Evolutionary conservation across 2,113 vertebrate species (phyloP).

Genomic region (Synchiropus splendidus): DNA sequence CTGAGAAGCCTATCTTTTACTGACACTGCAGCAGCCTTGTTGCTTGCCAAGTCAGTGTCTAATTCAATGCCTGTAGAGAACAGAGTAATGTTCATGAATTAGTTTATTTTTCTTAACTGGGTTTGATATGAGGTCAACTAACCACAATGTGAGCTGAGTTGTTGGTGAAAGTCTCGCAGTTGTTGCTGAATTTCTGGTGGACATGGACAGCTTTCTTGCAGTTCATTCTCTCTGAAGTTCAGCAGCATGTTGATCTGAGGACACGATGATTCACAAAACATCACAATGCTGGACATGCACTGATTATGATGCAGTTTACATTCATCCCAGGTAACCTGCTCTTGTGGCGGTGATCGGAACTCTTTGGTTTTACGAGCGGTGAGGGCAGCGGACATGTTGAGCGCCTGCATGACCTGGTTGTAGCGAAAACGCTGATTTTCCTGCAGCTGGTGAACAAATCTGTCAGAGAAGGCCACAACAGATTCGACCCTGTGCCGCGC

Average conservation of each 20-base stretch:
- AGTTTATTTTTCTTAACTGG: too few relatives aligned
- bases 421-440: slow-evolving; percentile 90
- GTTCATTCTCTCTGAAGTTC: slow-evolving; percentile 80
- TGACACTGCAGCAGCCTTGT: slow-evolving; percentile 68
- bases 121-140: slow-evolving; percentile 4
- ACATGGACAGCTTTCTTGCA: slow-evolving; percentile 77
- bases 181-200: slow-evolving; percentile 77
- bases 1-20: slow-evolving; percentile 72
- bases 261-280: neutral
- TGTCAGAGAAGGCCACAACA: slow-evolving; percentile 83
- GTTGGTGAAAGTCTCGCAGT: slow-evolving; percentile 81
- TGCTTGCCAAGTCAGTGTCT: slow-evolving; percentile 66
- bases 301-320: neutral
- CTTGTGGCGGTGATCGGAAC: slow-evolving; percentile 88
- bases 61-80: slow-evolving; percentile 73
- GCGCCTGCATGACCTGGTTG: slow-evolving; percentile 88
- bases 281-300: neutral
- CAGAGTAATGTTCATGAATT: too few relatives aligned
- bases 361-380: slow-evolving; percentile 92
- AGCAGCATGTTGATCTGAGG: slow-evolving; percentile 86
- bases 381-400: slow-evolving; percentile 94
- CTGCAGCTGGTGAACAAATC: slow-evolving; percentile 82
- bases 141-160: slow-evolving; percentile 84
- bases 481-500: slow-evolving; percentile 90
- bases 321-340: too few relatives aligned